phyloP scores from a whole-genome alignment of 53 echinoderm and acorn worm species.

The Arbacia lixula region DNA sequence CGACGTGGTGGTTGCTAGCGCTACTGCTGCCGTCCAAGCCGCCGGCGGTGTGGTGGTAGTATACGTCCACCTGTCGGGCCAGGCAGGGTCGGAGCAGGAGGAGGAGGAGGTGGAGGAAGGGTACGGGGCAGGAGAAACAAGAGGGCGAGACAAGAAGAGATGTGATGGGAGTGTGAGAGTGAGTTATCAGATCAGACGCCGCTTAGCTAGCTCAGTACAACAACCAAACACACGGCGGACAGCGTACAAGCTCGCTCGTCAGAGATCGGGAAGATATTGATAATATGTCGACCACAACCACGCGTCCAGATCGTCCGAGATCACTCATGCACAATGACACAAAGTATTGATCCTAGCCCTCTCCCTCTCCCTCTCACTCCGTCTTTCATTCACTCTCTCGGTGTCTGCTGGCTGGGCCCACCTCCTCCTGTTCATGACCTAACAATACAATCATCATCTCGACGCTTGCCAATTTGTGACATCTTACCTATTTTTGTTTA shows the following conservation, averaged over 20 bases:
- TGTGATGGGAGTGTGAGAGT: conserved; percentile 9
- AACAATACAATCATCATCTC: conserved; percentile 54
- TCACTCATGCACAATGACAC: too few species aligned
- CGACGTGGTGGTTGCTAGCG: conserved; percentile 42
- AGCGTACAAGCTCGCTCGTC: conserved; percentile 2
- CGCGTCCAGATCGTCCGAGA: too few species aligned
- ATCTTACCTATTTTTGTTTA: conserved; percentile 63
- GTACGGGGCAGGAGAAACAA: too few species aligned
- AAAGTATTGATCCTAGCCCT: neutral
- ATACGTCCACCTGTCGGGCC: conserved; percentile 47
- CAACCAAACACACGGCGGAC: too few species aligned
- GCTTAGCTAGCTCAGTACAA: neutral
- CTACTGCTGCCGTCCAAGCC: conserved; percentile 36
- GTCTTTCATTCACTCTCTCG: too few species aligned
- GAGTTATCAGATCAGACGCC: conserved; percentile 26
- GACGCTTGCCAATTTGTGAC: conserved; percentile 46
- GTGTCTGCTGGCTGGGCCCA: too few species aligned
- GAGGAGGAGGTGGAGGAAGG: neutral
- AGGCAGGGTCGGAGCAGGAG: neutral
- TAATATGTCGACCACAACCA: neutral
- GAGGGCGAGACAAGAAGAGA: too few species aligned
- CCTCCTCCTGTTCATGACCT: conserved; percentile 14
- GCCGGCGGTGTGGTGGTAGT: conserved; percentile 33
- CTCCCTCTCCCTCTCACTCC: neutral
- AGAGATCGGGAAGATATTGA: conserved; percentile 41